Base-by-base conservation (phyloP, 2,113 vertebrate genomes). In the Bettongia penicillata region DNA sequence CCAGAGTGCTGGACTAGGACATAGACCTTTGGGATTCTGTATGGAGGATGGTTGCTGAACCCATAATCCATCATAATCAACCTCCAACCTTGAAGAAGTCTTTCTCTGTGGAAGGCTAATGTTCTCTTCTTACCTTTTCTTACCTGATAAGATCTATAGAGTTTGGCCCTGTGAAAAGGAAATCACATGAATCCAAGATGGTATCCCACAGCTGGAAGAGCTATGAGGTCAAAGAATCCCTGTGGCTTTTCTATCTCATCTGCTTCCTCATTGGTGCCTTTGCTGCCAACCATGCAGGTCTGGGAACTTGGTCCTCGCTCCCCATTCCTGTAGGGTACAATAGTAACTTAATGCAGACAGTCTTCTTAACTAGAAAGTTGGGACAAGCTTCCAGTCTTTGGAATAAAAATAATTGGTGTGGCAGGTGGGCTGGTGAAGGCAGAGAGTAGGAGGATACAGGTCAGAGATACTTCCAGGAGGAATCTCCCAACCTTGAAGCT, bases 1-100 rank as follows among this genome's bases (percentile, higher is more conserved):
- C 92, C 55, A 94, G 89, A 97, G 95, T 91, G 92, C 57, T 52
- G 77, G 53, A 94, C 11, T 84, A 94, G 51, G 53, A 77, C 53
- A 43, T 12, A 91, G 68, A 95, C 91, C 50, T 93, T 84, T 90
- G 37, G 53, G 37, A 37, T 47, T 96, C 91, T 95, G 55, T 89
- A 91, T 94, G 89, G 89, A 96, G n/a, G 25, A 93, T 96, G 47
- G 16, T 19, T n/a, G 91, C 91, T 89, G 90, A n/a, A 90, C 90
- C n/a, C n/a, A 43, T 43, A 84, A 84, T 84, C 68, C 37, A 84
- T 37, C n/a, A 43, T 23, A 84, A 84, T 84, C 68, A 84, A 10
- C 68, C 37, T 43, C 68, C 19, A 43, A 43, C n/a, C n/a, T 43
- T 43, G 68, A 84, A 84, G 68, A 43, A 77, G 14, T 5, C 61